Percentiles rank a stretch among this genome's conserved stretches.
Conservation (phyloP, 2,888 invertebrate species). For the Drosophila histrio region DNA sequence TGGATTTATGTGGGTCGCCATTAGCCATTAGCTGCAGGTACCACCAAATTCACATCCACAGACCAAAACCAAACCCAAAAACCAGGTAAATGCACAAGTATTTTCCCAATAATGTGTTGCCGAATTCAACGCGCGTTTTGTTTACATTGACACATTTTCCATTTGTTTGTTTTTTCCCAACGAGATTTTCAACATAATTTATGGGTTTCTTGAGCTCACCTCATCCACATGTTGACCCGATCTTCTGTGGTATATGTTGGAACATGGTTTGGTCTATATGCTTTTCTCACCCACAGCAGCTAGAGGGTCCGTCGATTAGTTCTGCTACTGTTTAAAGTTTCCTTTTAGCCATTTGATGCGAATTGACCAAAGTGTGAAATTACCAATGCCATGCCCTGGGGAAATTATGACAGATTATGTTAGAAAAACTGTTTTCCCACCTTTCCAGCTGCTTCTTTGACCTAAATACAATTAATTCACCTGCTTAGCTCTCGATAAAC, state of each 20-base stretch:
- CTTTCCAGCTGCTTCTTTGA: constrained; percentile 28
- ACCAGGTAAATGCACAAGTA: constrained; percentile 7
- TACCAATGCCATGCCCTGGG: constrained; percentile 44
- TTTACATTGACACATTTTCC: constrained; percentile 71
- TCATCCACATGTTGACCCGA: constrained; percentile 34
- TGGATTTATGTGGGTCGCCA: constrained; percentile 69
- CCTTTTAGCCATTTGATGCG: constrained; percentile 39
- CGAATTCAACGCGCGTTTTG: constrained; percentile 33
- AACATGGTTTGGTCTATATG: constrained; percentile 2
- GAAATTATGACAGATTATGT: constrained; percentile 50
- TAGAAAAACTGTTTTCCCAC: constrained; percentile 55
- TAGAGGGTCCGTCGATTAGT: constrained; percentile 44
- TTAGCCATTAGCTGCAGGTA: constrained; percentile 58
- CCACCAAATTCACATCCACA: background rate
- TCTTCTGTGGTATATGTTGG: background rate
- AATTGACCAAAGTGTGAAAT: constrained; percentile 67
- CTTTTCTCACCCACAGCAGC: constrained; percentile 16
- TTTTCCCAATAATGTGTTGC: constrained; percentile 14
- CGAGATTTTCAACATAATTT: constrained; percentile 53
- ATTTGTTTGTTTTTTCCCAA: constrained; percentile 49
- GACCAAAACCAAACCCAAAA: background rate
- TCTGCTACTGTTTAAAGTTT: constrained; percentile 71
- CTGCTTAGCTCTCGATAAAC: background rate
- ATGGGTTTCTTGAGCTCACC: constrained; percentile 66
- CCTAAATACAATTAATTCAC: constrained; percentile 8